Base-by-base conservation (phyloP, 1,140 invertebrate species). In the Doryteuthis pealeii region DNA sequence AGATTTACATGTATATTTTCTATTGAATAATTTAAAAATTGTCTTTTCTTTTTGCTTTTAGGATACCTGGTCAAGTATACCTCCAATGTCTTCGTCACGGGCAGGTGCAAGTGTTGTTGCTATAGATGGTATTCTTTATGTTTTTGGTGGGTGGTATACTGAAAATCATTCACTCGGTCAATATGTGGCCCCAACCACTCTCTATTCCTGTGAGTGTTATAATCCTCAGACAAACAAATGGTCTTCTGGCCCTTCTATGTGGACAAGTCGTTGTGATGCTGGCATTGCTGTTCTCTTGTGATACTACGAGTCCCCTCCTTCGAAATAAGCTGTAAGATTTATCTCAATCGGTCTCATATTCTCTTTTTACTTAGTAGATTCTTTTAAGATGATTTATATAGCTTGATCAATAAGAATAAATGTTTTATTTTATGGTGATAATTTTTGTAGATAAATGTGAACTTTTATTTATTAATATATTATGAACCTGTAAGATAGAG, bases 41-140 rank as follows among this genome's bases (percentile, higher is more conserved):
- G n/a, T n/a, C 30, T 40, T 68, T 33, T n/a, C 71, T 18, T 73
- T 54, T 40, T 10, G 10, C 70, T 86, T 90, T 31, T 83, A 95
- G 92, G 92, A 95, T 84, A 91, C 91, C 84, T 96, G 95, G 94
- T 91, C 89, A 71, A 91, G 90, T 35, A 91, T 96, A 40, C 90
- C 92, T 43, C 90, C 91, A 12, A 91, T 96, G 90, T 91, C 91
- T 33, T 90, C 92, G 33, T 92, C 91, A 72, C 90, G 95, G 79
- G 93, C 94, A 30, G 94, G 93, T 84, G 94, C 94, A 33, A 93
- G 93, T 67, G 94, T 95, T 49, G 93, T 93, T 58, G 92, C 93
- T 58, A 92, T 94, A 14, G 93, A 95, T 85, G 93, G 93, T 18
- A 88, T 91, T 49, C 87, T 96, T 1, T 95, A 94, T 82, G 93